phyloP scores from a whole-genome alignment of 2,797 vertebrate genomes.

The Gymnocypris eckloni region DNA sequence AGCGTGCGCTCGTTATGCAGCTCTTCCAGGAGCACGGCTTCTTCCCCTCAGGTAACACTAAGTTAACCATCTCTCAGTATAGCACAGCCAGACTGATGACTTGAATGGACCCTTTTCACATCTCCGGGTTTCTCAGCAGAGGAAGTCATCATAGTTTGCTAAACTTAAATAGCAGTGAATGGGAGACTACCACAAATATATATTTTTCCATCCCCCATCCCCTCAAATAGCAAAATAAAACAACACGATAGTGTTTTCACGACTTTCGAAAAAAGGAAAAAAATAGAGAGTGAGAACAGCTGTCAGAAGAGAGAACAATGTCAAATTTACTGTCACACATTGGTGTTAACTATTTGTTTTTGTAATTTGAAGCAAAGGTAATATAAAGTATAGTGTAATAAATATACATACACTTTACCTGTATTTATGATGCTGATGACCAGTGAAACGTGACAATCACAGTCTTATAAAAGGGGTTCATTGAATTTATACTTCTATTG shows the following conservation, averaged over 20 bases:
- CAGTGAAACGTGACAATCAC: no score
- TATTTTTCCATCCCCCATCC: not conserved
- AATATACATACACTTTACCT: no score
- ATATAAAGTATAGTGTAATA: no score
- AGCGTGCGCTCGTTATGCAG: constrained; percentile 93
- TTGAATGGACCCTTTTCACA: no score
- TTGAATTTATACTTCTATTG: no score
- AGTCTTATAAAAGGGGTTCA: no score
- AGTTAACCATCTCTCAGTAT: not conserved
- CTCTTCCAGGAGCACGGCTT: constrained; percentile 94
- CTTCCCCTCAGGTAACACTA: constrained; percentile 86
- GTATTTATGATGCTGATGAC: no score
- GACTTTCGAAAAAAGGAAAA: not conserved
- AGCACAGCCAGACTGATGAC: not conserved
- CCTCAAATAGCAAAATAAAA: not conserved
- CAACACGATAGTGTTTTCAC: not conserved
- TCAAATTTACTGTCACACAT: no score
- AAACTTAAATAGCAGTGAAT: not conserved
- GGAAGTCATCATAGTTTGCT: not conserved
- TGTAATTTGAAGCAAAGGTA: no score
- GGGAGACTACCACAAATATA: not conserved
- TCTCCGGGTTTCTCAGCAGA: not conserved
- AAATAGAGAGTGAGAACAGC: not conserved
- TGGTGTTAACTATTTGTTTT: no score
- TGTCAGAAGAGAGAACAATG: no score